Base-by-base conservation (phyloP, 30 jellyfish, hydroid and myxozoan species). In the Pseudorhiza aurosa region DNA sequence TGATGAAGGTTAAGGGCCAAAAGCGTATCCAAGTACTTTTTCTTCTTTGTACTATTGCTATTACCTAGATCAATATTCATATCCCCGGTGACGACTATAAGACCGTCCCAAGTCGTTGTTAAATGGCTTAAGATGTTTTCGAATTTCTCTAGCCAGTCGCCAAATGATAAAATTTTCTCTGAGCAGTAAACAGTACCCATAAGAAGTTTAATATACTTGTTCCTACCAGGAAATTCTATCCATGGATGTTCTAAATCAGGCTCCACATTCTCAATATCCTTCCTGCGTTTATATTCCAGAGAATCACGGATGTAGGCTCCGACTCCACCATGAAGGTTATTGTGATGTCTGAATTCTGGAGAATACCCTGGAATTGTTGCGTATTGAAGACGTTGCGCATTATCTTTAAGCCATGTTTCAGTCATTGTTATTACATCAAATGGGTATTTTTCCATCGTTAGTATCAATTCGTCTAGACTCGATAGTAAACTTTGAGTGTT, bases 351-450 rank as follows among this genome's bases (percentile, higher is more conserved):
- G 65, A 83, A 83, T 30, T 25, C 73, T 36, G 67, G 73, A 40
- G 64, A 50, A 37, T 83, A 68, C 60, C 94, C 94, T 33, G 89
- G 94, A 35, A 82, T 68, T 36, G 49, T 51, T 44, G 71, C 82
- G 36, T 82, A 70, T 10, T 82, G 62, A n/a, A n/a, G n/a, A n/a
- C n/a, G n/a, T n/a, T n/a, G n/a, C n/a, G 85, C 51, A 75, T 82
- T 82, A 75, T 82, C 90, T 33, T 82, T 69, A 11, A 69, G 81
- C 95, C 95, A 82, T 35, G 95, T 68, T 47, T 82, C 91, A 39
- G 63, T 39, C 71, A 82, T 60, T 26, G 95, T 40, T 11, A 69
- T 37, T 29, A 69, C 58, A 24, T 82, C 90, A 42, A 82, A 82
- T 10, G 85, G 81, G 63, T 82, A 82, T 42, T 33, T 50, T 17